Base-by-base conservation (phyloP, 1,140 invertebrate genomes). In the Mesaphorura yosii region DNA sequence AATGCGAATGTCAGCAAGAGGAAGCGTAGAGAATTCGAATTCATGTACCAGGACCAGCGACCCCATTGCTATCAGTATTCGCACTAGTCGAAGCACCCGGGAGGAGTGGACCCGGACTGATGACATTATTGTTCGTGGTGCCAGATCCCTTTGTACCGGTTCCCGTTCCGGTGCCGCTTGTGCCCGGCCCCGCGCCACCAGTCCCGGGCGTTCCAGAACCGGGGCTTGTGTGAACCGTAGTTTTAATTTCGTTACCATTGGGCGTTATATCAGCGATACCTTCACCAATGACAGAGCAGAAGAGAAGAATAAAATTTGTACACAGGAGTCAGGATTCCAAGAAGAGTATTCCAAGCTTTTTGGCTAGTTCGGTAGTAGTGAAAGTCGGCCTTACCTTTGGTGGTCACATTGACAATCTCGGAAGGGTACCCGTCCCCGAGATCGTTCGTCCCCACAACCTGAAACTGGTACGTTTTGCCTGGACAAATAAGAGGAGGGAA, bases 351-450 rank as follows among this genome's bases (percentile, higher is more conserved):
- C n/a, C n/a, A n/a, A n/a, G n/a, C n/a, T n/a, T n/a, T n/a, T n/a
- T n/a, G n/a, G n/a, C n/a, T n/a, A n/a, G n/a, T n/a, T n/a, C n/a
- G 25, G 20, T 7, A 46, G 44, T 25, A 46, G 29, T 20, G 17
- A 42, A 10, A 42, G 7, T 15, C n/a, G 6, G 47, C 10, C 45
- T 34, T 79, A 95, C 92, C 89, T 66, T 89, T 76, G 31, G 92
- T 97, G 68, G 80, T 79, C 50, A 91, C 84, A 25, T 81, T 85
- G 64, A 95, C 84, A 34, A 88, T 79, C 70, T 91, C 86, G 72
- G 90, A 95, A 76, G 88, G 84, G 81, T 93, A 87, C 49, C 92
- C 91, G 67, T 94, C 88, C 40, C 92, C 92, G 27, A 93, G 76
- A 3, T 83, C 80, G 69, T 96, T 97, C 66, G 90, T 87, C 28